phyloP scores from a whole-genome alignment of 2,888 invertebrate species.

The Odontothrips loti region DNA sequence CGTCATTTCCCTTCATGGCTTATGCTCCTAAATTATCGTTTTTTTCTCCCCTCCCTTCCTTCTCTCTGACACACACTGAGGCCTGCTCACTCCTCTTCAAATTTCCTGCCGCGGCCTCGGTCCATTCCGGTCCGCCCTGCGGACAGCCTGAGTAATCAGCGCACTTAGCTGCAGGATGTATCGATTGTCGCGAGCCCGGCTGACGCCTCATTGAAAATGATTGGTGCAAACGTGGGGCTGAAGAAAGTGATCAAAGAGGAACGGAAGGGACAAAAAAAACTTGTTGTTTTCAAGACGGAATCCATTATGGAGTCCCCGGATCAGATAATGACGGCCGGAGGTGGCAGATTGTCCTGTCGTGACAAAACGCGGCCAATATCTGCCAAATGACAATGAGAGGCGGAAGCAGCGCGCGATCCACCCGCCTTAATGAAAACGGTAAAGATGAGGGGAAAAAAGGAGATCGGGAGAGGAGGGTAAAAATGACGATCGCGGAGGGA shows the following conservation, averaged over 20 bases:
- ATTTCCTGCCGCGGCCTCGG: background rate
- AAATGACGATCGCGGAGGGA: background rate
- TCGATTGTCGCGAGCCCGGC: no score
- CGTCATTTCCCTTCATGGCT: slow-evolving; percentile 12
- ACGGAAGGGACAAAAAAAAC: no score
- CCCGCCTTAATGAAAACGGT: slow-evolving; percentile 12
- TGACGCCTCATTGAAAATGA: background rate
- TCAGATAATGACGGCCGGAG: background rate
- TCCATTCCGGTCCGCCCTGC: background rate
- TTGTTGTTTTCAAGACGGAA: no score
- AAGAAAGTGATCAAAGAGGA: no score
- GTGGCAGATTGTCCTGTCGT: background rate
- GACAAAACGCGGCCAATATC: background rate
- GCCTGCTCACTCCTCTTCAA: background rate
- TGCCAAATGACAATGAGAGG: background rate
- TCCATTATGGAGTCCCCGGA: no score
- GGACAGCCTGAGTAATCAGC: no score
- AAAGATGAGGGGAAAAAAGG: background rate
- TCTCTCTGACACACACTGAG: background rate
- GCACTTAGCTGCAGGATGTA: no score
- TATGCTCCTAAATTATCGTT: background rate
- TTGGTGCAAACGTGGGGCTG: background rate
- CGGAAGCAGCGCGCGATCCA: background rate
- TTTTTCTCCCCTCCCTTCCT: background rate
- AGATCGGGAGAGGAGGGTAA: background rate